Base-by-base conservation (phyloP, 2,888 invertebrate genomes). In the Polymixis flavicincta region DNA sequence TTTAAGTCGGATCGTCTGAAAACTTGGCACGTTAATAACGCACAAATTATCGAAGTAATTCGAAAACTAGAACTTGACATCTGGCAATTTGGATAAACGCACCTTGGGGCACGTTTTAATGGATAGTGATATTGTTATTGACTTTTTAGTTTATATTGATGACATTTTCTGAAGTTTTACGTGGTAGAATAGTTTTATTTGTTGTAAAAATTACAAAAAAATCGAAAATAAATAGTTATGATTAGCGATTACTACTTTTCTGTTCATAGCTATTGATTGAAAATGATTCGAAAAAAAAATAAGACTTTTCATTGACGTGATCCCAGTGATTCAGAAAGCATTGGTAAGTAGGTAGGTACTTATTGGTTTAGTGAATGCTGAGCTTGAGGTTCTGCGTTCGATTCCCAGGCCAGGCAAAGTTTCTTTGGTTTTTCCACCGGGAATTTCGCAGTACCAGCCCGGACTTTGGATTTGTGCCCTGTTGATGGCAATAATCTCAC, bases 21-120 rank as follows among this genome's bases (percentile, higher is more conserved):
- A 83, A 83, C 83, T 83, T 77, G 28, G 73, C 60, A 59, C 69
- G 77, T 74, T 74, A 77, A 80, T 82, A 69, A 82, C 82, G 64
- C 55, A 77, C 68, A 74, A 83, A 82, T 85, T 82, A 64, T 69
- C 48, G 25, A 63, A 64, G 71, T 64, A 73, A 81, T 83, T 83
- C 42, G n/a, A 59, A 65, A 85, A 73, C 77, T 77, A 65, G 28
- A 81, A 74, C 45, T 81, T 73, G 13, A 54, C 76, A 73, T 57
- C 82, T 76, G 68, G 71, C 64, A 66, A 45, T 66, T 13, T 37
- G 50, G 63, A 54, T 83, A 70, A 60, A 70, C 67, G 63, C 63
- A 73, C 73, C 82, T 76, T 37, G 25, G 25, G 67, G 83, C 61
- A 22, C 13, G 5, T 72, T 60, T 64, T 9, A 68, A 57, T 59